Conservation (phyloP, 2,113 vertebrate species). For the Tetraodon nigroviridis region DNA sequence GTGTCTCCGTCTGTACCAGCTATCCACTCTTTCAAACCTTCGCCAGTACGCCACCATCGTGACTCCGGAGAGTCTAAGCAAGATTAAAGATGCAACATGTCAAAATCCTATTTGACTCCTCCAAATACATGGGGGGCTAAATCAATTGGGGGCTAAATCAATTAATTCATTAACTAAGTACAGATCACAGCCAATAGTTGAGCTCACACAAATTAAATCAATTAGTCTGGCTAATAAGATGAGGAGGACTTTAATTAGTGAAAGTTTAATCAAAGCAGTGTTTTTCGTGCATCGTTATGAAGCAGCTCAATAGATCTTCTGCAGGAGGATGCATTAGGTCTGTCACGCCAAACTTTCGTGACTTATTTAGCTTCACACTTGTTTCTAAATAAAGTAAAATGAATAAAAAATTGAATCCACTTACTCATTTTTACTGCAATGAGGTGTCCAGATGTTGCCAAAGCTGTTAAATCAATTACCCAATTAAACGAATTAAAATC, state of each 20-base stretch:
- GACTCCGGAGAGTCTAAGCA: conserved; percentile 34
- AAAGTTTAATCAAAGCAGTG: conserved; percentile 88
- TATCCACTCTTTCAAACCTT: conserved; percentile 8
- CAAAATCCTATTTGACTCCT: conserved; percentile 69
- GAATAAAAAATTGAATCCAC: conserved; percentile 35
- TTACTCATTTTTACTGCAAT: conserved; percentile 17
- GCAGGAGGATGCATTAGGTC: conserved; percentile 32
- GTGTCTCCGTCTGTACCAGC: neutral
- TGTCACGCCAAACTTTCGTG: conserved; percentile 29
- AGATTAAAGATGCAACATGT: conserved; percentile 66
- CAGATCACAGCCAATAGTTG: conserved; percentile 70
- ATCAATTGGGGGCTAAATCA: conserved; percentile 76
- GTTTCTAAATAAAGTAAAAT: conserved; percentile 17
- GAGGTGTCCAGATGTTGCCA: conserved; percentile 34
- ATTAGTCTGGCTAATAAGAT: conserved; percentile 90
- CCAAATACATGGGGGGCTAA: conserved; percentile 59
- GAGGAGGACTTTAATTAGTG: conserved; percentile 91
- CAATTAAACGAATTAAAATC: conserved; percentile 57
- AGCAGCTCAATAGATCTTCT: conserved; percentile 68
- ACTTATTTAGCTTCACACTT: neutral
- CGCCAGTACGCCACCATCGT: conserved; percentile 40
- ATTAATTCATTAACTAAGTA: conserved; percentile 81
- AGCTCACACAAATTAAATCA: conserved; percentile 88
- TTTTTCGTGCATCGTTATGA: conserved; percentile 59
- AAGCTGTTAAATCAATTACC: conserved; percentile 36